Evolutionary conservation across 2,888 invertebrate species (phyloP).

Genomic region (Galerucella nymphaeae): DNA sequence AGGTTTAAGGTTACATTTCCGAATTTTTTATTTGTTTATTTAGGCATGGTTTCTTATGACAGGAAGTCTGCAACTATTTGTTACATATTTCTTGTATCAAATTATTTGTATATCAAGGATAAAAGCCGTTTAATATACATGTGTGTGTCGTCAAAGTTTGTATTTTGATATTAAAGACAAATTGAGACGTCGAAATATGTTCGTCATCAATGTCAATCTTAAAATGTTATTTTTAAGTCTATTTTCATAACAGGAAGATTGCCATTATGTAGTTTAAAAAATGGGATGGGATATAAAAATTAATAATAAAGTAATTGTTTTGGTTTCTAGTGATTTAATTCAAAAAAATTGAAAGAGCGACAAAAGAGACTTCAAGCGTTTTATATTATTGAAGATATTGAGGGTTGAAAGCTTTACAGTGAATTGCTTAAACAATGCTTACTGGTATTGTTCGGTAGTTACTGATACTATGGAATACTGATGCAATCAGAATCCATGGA

Average conservation of each 20-base stretch:
- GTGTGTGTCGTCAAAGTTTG: neutral
- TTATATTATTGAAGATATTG: too few relatives aligned
- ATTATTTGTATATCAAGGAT: slow-evolving; percentile 5
- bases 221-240: neutral
- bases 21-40: slow-evolving; percentile 27
- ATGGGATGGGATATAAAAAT: neutral
- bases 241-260: neutral
- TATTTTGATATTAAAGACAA: neutral
- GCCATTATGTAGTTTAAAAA: neutral
- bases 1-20: slow-evolving; percentile 19
- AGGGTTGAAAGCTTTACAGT: too few relatives aligned
- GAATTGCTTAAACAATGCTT: too few relatives aligned
- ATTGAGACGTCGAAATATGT: neutral
- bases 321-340: too few relatives aligned
- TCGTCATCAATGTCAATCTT: neutral
- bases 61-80: slow-evolving; percentile 25
- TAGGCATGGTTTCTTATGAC: slow-evolving; percentile 14
- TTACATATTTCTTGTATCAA: slow-evolving; percentile 16
- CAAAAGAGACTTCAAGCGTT: too few relatives aligned
- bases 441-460: too few relatives aligned
- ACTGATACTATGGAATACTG: too few relatives aligned
- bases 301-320: too few relatives aligned
- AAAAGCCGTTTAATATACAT: neutral
- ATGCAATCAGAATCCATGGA: too few relatives aligned
- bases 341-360: too few relatives aligned